A percentile compares a stretch with the other conserved stretches of the same genome.
phyloP scores from a whole-genome alignment of 2,888 invertebrate genomes.

The Cabera pusaria region DNA sequence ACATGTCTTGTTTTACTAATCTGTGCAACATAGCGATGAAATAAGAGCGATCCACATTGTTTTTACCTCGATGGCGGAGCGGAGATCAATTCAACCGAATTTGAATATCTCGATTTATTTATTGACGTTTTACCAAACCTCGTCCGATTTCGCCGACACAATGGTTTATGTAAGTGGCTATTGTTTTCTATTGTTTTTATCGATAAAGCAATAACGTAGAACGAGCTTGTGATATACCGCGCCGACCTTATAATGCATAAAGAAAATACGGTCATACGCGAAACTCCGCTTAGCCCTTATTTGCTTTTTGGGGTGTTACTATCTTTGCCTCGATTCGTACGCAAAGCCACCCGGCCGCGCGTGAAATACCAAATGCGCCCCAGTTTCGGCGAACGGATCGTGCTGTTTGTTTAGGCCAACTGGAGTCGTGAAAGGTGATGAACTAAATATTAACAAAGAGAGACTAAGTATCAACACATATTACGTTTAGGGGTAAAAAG shows the following conservation, averaged over 20 bases:
- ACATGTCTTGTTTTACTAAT: slow-evolving; percentile 37
- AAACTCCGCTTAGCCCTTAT: slow-evolving; percentile 72
- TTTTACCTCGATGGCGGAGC: slow-evolving; percentile 17
- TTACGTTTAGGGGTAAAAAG: slow-evolving; percentile 51
- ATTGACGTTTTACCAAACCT: slow-evolving; percentile 45
- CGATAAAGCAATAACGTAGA: slow-evolving; percentile 65
- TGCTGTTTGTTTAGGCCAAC: slow-evolving; percentile 77
- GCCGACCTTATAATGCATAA: slow-evolving; percentile 70
- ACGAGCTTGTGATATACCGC: slow-evolving; percentile 64
- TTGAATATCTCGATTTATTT: slow-evolving; percentile 34
- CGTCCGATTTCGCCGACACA: slow-evolving; percentile 44
- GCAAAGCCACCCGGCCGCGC: slow-evolving; percentile 74
- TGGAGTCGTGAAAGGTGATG: slow-evolving; percentile 65
- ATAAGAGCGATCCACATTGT: slow-evolving; percentile 21
- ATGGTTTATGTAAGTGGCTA: slow-evolving; percentile 61
- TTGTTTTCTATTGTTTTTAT: slow-evolving; percentile 64
- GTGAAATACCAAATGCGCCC: slow-evolving; percentile 82
- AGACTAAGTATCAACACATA: slow-evolving; percentile 52
- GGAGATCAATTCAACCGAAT: slow-evolving; percentile 48
- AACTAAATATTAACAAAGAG: slow-evolving; percentile 69
- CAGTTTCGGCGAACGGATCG: slow-evolving; percentile 74
- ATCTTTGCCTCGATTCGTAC: slow-evolving; percentile 75
- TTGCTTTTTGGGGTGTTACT: slow-evolving; percentile 76
- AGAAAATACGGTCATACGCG: slow-evolving; percentile 72
- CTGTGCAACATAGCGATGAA: slow-evolving; percentile 23